These are phyloP conservation scores for Falco punctatus DNA, from an alignment of 2,113 vertebrate genomes.

Conservation along the genomic window DNA sequence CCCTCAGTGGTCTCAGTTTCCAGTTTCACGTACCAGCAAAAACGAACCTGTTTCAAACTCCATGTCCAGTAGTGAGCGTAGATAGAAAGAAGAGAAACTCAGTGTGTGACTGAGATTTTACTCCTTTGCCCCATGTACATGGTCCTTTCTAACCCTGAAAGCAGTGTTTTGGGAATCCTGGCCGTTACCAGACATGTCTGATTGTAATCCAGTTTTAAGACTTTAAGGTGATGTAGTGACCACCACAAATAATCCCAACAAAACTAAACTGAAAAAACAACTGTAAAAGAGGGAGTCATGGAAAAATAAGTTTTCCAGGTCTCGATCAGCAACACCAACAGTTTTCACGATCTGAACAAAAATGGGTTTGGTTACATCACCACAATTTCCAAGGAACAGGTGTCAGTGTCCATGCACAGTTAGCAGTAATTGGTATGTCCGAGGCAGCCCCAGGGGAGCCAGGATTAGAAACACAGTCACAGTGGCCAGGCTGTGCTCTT, in stretches of 20 bases:
- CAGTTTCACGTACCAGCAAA: not conserved
- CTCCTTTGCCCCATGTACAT: not conserved
- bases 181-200: not conserved
- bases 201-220: not conserved
- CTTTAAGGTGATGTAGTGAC: not conserved
- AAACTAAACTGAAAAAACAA: not conserved
- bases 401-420: not conserved
- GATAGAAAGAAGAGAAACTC: not conserved
- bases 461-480: not conserved
- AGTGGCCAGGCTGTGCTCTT: not conserved
- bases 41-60: not conserved
- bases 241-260: not conserved
- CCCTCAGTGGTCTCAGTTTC: not conserved
- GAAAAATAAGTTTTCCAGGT: not conserved
- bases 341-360: not conserved
- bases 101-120: not conserved
- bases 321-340: not conserved
- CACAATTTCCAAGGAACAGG: not conserved
- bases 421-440: not conserved
- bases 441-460: not conserved
- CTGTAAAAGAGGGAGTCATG: not conserved
- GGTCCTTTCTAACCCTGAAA: not conserved
- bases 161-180: not conserved
- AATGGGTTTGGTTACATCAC: not conserved
- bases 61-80: not conserved